Base-by-base conservation (phyloP, 2,888 invertebrate genomes). In the Amblyjoppa fuscipennis region DNA sequence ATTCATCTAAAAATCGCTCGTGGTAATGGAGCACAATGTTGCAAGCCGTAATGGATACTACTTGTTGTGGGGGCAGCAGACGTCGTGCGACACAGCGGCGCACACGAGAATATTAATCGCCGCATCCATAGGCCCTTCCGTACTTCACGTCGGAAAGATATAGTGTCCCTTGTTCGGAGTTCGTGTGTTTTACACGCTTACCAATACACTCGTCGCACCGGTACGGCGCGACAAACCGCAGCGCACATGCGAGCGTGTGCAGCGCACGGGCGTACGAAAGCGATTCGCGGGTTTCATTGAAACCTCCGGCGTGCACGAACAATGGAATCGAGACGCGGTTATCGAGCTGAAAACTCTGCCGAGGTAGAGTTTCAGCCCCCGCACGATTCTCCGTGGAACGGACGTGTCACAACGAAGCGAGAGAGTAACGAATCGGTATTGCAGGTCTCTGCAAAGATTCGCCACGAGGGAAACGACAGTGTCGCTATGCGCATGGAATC, bases 261-360 rank as follows among this genome's bases (percentile, higher is more conserved):
- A 7, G 31, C 64, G 5, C 64, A 7, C 16, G 16, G n/a, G 51
- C 31, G 45, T 80, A 25, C 45, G 34, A 28, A 68, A 68, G 56
- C 41, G 66, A 66, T 20, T 59, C 68, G 71, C 61, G 70, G 56
- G 71, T 64, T 66, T 51, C 74, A 86, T 86, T 84, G 86, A 86
- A 83, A 83, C 81, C 78, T 76, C 38, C 70, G 68, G 74, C 74
- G 51, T 71, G 69, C 85, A 59, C 53, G 64, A 85, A 85, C 82
- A 81, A 81, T 84, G 69, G 82, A 82, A 85, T 82, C 74, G 68
- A 25, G 59, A 75, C 70, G 69, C 45, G 51, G 34, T 49, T 74
- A 69, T 59, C 34, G 53, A 75, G 74, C 51, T 85, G 64, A 71
- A 85, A 85, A 73, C 59, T 70, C 78, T 41, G 49, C 73, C 68